phyloP scores from a whole-genome alignment of 2,888 invertebrate genomes.

The Andricus quercusramuli region DNA sequence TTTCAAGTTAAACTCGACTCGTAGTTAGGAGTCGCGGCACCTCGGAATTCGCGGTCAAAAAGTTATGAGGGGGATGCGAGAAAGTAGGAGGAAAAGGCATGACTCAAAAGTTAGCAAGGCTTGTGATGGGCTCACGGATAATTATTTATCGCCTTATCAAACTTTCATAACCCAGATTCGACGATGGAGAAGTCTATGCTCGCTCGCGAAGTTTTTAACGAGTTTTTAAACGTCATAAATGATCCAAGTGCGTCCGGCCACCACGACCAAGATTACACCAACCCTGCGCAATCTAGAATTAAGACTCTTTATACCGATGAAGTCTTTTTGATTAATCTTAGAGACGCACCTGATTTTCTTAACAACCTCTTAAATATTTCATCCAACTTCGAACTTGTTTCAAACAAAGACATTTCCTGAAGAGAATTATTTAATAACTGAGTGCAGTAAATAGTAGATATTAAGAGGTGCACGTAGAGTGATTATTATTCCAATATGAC shows the following conservation, averaged over 20 bases:
- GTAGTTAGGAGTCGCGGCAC: neutral
- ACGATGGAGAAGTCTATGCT: conserved; percentile 46
- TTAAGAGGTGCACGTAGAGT: no score
- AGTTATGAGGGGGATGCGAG: conserved; percentile 34
- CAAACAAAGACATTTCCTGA: neutral
- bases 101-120: conserved; percentile 68
- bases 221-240: conserved; percentile 77
- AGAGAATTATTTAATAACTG: neutral
- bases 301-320: conserved; percentile 8
- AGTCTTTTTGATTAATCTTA: neutral
- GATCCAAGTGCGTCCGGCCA: conserved; percentile 60
- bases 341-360: neutral
- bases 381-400: neutral
- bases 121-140: conserved; percentile 67
- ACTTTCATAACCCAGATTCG: conserved; percentile 74
- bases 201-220: conserved; percentile 72
- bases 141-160: conserved; percentile 77
- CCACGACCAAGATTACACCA: neutral
- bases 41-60: conserved; percentile 39
- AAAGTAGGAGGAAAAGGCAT: conserved; percentile 50
- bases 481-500: no score
- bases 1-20: neutral
- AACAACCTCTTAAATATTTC: neutral
- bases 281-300: neutral
- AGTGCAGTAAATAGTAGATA: no score